Conservation (phyloP, 2,113 vertebrate genomes). For the Orycteropus afer region DNA sequence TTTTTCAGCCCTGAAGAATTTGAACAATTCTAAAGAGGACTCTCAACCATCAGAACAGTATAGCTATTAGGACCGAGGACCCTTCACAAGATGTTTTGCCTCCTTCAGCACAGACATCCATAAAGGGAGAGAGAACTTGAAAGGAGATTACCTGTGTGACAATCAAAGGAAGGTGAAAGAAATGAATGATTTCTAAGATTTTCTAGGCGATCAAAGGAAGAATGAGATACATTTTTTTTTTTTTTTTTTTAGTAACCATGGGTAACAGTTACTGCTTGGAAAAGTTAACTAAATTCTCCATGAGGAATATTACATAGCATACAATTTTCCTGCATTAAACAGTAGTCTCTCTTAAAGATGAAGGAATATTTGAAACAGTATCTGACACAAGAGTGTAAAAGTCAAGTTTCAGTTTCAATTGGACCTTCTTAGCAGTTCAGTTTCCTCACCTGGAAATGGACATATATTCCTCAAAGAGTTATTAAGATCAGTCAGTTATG, state of each 20-base stretch:
- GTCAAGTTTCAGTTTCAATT: neutral
- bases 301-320: neutral
- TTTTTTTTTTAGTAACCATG: neutral
- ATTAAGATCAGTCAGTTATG: neutral
- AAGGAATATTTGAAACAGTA: neutral
- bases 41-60: neutral
- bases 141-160: neutral
- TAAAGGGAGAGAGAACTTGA: neutral
- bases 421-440: neutral
- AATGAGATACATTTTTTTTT: neutral
- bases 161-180: neutral
- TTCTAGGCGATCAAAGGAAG: neutral
- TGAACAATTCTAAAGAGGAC: neutral
- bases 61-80: neutral
- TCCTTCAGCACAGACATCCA: neutral
- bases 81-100: neutral
- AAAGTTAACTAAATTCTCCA: neutral
- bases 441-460: neutral
- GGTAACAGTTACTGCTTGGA: neutral
- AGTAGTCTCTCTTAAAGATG: neutral
- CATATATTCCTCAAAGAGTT: neutral
- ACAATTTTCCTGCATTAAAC: neutral
- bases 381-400: neutral
- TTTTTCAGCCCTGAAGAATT: conserved; percentile 51
- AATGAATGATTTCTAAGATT: neutral